phyloP scores from a whole-genome alignment of 2,888 invertebrate species.

The Eretmocerus hayati region DNA sequence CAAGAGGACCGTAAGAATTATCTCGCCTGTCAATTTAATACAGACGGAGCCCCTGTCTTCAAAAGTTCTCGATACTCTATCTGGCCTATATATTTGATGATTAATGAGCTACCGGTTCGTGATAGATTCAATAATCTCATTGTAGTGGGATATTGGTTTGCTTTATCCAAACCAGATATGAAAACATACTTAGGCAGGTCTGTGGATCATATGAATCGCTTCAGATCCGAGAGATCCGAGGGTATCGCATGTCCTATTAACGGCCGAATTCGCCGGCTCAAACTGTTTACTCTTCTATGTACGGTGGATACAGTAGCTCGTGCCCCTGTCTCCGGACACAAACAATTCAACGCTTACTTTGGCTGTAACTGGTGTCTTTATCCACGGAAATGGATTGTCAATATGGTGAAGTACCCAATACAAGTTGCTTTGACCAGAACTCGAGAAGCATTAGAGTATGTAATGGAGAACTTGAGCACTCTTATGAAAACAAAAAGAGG shows the following conservation, averaged over 20 bases:
- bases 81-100: constrained; percentile 8
- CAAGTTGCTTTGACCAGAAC: neutral
- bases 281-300: constrained; percentile 1
- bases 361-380: neutral
- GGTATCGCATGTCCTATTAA: constrained; percentile 2
- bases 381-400: neutral
- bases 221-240: neutral
- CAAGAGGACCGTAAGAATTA: neutral
- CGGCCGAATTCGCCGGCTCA: neutral
- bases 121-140: neutral
- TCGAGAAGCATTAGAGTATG: neutral
- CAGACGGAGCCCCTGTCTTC: neutral
- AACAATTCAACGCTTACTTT: neutral
- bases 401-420: neutral
- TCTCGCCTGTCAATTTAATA: neutral
- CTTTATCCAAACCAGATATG: constrained; percentile 2
- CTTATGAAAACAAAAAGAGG: neutral
- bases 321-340: neutral
- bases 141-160: neutral
- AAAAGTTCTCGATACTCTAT: constrained; percentile 2
- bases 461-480: neutral
- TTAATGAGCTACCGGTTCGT: neutral
- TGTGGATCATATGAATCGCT: constrained; percentile 1
- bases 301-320: constrained; percentile 1
- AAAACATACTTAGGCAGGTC: neutral